Base-by-base conservation (phyloP, 2,113 vertebrate species). In the Pterophyllum scalare region DNA sequence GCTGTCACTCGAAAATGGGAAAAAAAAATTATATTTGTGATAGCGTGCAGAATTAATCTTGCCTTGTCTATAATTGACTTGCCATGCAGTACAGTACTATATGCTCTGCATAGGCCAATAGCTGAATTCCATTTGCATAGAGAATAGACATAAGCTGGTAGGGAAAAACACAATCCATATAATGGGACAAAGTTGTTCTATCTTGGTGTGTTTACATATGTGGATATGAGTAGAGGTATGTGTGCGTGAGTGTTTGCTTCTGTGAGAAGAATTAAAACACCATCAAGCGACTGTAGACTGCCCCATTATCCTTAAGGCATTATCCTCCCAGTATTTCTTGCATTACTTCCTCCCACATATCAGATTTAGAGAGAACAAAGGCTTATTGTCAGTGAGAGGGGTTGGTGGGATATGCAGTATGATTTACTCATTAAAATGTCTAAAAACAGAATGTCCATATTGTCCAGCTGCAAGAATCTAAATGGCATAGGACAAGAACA, bases 41-140 rank as follows among this genome's bases (percentile, higher is more conserved):
- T 81, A 72, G 67, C 78, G 60, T 80, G 82, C 11, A 24, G 77
- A 88, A 90, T 85, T 85, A 60, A 80, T 88, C 82, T 83, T 3
- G 59, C 46, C 83, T 77, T 64, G 61, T 90, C 90, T 82, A 75
- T 89, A 85, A 87, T 86, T 75, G 87, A 93, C 82, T 87, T 65
- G 59, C 76, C 76, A 74, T 52, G 61, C 76, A 49, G 81, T 75
- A 58, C 65, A 79, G 79, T 70, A 19, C 58, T 75, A 57, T 52
- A 28, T 33, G 38, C 54, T 77, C 57, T 46, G 67, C 75, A 67
- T 38, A 78, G 80, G 40, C 83, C 26, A 26, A 28, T 28, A 57
- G 59, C 72, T 58, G 75, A 72, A 84, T 81, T 8, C n/a, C 20
- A 82, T 85, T 89, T 85, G 83, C 80, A 85, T 88, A 76, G 56